Base-by-base conservation (phyloP, 2,797 vertebrate species). In the Ceryle rudis region DNA sequence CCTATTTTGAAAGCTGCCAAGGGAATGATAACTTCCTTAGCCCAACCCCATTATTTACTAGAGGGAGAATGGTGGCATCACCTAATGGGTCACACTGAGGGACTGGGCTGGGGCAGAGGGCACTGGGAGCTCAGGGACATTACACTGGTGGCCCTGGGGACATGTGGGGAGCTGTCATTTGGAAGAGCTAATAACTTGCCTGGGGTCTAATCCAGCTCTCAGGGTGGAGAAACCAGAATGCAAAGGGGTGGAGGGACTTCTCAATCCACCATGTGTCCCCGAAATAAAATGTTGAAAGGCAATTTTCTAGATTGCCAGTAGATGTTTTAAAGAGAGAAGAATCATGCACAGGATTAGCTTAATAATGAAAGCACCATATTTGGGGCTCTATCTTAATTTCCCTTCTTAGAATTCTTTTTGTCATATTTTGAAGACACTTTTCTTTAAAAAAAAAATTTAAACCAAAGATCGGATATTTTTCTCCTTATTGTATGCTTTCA, bases 111-210 rank as follows among this genome's bases (percentile, higher is more conserved):
- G 39, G 81, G 58, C 58, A 90, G 41, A 52, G 35, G 33, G 16
- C 33, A 11, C 57, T 61, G 51, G 44, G 41, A 78, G 20, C 54
- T 42, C 4, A 2, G 22, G 54, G 39, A 47, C 29, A 21, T 15
- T 78, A 22, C 47, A 47, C 15, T n/a, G n/a, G 42, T 23, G 26
- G 5, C 31, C 35, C 31, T 41, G 47, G 37, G 44, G 41, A 61
- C 22, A 5, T 0, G 0, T 25, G 8, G 11, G 11, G 74, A 91
- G 25, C 14, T 90, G 51, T 15, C 4, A 0, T 35, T 42, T 55
- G 65, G 35, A 7, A 51, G 47, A 51, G 22, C 11, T 70, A 6
- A 70, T 37, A 54, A 21, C 12, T 52, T 60, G 7, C 20, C 28
- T 39, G 29, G 35, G 37, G 12, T 20, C 15, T 47, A 66, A 2